Conservation (phyloP, 23 tunicate genomes). For the Aplidium turbinatum region DNA sequence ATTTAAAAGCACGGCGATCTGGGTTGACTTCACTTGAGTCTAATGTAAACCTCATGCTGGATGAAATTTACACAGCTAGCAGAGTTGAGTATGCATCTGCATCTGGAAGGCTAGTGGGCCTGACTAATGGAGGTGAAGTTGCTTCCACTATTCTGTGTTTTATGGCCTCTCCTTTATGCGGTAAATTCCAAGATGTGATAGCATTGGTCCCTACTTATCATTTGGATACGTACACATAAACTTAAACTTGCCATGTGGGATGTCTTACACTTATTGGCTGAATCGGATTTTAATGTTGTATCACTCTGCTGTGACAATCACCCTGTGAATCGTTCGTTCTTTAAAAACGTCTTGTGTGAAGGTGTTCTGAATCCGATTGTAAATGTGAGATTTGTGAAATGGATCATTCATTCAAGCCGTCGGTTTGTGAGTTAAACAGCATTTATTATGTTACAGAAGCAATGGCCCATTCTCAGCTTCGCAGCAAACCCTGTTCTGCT, state of each 20-base stretch:
- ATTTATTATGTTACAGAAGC: constrained; percentile 31
- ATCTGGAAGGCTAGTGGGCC: constrained; percentile 17
- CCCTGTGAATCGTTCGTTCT: constrained; percentile 14
- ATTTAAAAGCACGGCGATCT: constrained; percentile 2
- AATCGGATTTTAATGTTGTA: constrained; percentile 4
- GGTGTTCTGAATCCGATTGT: constrained; percentile 25
- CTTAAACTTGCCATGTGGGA: constrained; percentile 15
- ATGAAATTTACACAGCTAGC: constrained; percentile 10
- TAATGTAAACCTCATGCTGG: not conserved
- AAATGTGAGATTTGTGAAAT: constrained; percentile 5
- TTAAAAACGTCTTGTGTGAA: constrained; percentile 4
- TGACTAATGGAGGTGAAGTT: constrained; percentile 1
- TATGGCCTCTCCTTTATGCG: constrained; percentile 9
- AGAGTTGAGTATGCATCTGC: constrained; percentile 17
- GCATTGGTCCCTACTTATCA: constrained; percentile 15
- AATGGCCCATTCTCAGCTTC: constrained; percentile 35
- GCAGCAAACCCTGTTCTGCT: constrained; percentile 12
- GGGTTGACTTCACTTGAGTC: constrained; percentile 1
- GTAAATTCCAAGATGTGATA: constrained; percentile 23
- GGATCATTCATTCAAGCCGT: constrained; percentile 4
- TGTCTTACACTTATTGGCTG: constrained; percentile 8
- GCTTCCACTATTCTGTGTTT: constrained; percentile 25
- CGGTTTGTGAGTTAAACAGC: constrained; percentile 7
- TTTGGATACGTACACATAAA: constrained; percentile 5
- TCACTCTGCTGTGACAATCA: constrained; percentile 5